Percentiles rank a stretch among this genome's conserved stretches.
Conservation (phyloP, 2,113 vertebrate species). For the Platichthys flesus region DNA sequence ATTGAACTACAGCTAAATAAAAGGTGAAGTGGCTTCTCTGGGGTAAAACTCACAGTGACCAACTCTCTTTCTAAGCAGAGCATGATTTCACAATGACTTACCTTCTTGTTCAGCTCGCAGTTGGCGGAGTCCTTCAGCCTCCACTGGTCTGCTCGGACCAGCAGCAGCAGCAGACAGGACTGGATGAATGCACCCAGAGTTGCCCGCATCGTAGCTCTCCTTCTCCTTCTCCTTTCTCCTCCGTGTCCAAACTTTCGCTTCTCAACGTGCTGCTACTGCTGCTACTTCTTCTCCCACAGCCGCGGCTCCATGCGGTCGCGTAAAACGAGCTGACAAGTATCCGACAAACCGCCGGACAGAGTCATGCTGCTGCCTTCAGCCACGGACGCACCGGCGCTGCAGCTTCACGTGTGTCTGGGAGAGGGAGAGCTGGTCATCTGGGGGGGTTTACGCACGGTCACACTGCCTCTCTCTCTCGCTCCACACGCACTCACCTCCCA, state of each 20-base stretch:
- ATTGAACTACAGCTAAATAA: no score
- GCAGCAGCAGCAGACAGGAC: conserved; percentile 73
- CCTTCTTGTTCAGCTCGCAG: conserved; percentile 83
- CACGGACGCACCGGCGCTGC: conserved; percentile 26
- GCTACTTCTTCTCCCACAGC: conserved; percentile 37
- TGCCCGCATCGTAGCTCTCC: conserved; percentile 77
- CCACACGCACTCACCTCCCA: not conserved
- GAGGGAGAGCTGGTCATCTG: conserved; percentile 32
- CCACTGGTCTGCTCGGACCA: conserved; percentile 80
- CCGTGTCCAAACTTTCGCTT: not conserved
- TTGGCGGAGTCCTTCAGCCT: conserved; percentile 73
- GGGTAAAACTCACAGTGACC: not conserved
- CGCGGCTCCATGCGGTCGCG: conserved; percentile 55
- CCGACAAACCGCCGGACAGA: conserved; percentile 62
- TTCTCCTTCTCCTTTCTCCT: no score
- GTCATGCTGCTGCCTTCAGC: conserved; percentile 54
- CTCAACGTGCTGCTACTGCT: not conserved
- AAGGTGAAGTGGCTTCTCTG: not conserved
- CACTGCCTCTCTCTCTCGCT: conserved; percentile 25
- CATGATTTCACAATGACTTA: conserved; percentile 56
- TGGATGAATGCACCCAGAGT: conserved; percentile 79
- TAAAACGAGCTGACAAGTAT: conserved; percentile 56
- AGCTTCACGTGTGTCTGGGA: conserved; percentile 51
- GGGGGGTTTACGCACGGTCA: conserved; percentile 48
- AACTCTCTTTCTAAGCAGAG: not conserved